A percentile compares a stretch with the other conserved stretches of the same genome.
Evolutionary conservation across 2,113 vertebrate species (phyloP).

Genomic region (Channa argus): DNA sequence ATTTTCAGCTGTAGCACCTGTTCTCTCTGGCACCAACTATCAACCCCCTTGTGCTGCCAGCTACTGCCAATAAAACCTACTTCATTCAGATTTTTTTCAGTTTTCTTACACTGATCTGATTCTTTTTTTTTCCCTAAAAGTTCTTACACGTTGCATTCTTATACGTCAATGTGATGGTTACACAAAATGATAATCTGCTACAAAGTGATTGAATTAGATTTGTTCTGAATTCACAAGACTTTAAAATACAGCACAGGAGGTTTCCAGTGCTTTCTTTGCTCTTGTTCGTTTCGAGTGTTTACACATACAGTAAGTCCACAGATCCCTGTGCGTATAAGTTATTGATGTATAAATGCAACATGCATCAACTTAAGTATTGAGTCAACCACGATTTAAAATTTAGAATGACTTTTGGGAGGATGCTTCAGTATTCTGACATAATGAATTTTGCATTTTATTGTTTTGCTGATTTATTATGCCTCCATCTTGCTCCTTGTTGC

Average conservation of each 20-base stretch:
- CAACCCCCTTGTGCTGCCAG: slow-evolving; percentile 1
- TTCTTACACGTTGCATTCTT: neutral
- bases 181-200: neutral
- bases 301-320: too few species aligned
- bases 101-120: neutral
- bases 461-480: neutral
- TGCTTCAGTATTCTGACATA: neutral
- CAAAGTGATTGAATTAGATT: neutral
- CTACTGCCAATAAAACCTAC: neutral
- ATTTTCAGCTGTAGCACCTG: slow-evolving; percentile 53
- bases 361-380: neutral
- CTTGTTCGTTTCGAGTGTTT: neutral
- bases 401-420: slow-evolving; percentile 5
- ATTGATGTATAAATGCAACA: neutral
- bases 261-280: neutral
- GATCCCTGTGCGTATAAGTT: neutral
- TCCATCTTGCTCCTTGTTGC: neutral
- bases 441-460: neutral
- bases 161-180: neutral
- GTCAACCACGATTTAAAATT: slow-evolving; percentile 5
- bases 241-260: neutral
- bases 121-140: neutral
- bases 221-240: neutral
- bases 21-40: slow-evolving; percentile 23
- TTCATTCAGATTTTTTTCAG: slow-evolving; percentile 4